Conservation (phyloP, 2,113 vertebrate genomes). For the Pomatostomus ruficeps region DNA sequence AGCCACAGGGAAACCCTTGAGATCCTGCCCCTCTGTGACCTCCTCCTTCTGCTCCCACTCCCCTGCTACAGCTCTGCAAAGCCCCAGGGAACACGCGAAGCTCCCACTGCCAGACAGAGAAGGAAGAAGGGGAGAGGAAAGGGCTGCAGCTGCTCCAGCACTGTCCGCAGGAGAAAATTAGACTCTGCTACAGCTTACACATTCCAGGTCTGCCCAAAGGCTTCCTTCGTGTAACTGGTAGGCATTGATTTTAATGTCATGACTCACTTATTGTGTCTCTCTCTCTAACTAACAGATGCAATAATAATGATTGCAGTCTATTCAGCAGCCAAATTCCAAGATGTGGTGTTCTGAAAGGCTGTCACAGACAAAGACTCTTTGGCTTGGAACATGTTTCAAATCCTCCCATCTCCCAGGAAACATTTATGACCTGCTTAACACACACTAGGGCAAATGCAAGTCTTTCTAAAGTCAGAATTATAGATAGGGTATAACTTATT, state of each 20-base stretch:
- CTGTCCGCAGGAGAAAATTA: background rate
- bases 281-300: background rate
- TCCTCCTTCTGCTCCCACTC: background rate
- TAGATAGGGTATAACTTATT: background rate
- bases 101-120: background rate
- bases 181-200: background rate
- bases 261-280: background rate
- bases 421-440: background rate
- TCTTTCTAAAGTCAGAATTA: background rate
- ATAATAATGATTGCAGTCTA: background rate
- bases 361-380: background rate
- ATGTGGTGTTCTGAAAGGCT: background rate
- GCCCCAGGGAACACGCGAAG: background rate
- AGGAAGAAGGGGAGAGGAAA: background rate
- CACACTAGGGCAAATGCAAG: background rate
- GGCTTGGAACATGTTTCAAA: background rate
- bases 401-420: background rate
- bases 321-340: background rate
- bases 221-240: background rate
- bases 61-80: background rate
- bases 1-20: background rate
- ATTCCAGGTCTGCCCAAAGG: background rate
- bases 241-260: background rate
- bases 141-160: fast-evolving
- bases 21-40: background rate